Conservation (phyloP, 2,888 invertebrate genomes). For the Osmoderma eremita region DNA sequence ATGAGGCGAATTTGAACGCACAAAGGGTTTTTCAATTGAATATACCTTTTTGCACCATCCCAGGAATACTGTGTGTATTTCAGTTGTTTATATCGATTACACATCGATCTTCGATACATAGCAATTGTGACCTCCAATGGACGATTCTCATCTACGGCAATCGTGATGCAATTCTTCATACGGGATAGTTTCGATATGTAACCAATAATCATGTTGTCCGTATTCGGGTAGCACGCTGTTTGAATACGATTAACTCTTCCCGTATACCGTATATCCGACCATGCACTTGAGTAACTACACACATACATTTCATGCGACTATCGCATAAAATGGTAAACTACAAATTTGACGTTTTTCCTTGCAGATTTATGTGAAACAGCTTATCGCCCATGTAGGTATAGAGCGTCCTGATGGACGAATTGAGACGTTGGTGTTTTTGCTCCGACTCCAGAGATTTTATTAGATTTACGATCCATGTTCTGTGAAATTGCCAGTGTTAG, state of each 20-base stretch:
- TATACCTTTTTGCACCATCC: too few relatives aligned
- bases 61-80: not conserved
- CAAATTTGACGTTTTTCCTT: slow-evolving; percentile 57
- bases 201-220: slow-evolving; percentile 62
- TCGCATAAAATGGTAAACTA: slow-evolving; percentile 55
- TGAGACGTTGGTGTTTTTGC: slow-evolving; percentile 57
- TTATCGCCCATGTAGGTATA: slow-evolving; percentile 45
- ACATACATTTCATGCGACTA: slow-evolving; percentile 38
- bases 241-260: slow-evolving; percentile 1
- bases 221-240: slow-evolving; percentile 50
- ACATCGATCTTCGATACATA: not conserved
- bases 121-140: not conserved
- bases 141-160: slow-evolving; percentile 35
- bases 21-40: too few relatives aligned
- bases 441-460: slow-evolving; percentile 26
- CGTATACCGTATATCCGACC: not conserved
- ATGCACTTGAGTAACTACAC: slow-evolving; percentile 1
- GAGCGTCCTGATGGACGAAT: slow-evolving; percentile 54
- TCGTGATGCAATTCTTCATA: slow-evolving; percentile 56
- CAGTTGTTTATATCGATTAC: not conserved
- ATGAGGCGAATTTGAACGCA: too few relatives aligned
- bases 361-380: slow-evolving; percentile 57
- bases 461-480: slow-evolving; percentile 45
- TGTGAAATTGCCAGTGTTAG: slow-evolving; percentile 43
- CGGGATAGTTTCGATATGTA: slow-evolving; percentile 57